A percentile compares a stretch with the other conserved stretches of the same genome.
phyloP scores from a whole-genome alignment of 2,888 invertebrate genomes.

The Hydroisotoma schaefferi region DNA sequence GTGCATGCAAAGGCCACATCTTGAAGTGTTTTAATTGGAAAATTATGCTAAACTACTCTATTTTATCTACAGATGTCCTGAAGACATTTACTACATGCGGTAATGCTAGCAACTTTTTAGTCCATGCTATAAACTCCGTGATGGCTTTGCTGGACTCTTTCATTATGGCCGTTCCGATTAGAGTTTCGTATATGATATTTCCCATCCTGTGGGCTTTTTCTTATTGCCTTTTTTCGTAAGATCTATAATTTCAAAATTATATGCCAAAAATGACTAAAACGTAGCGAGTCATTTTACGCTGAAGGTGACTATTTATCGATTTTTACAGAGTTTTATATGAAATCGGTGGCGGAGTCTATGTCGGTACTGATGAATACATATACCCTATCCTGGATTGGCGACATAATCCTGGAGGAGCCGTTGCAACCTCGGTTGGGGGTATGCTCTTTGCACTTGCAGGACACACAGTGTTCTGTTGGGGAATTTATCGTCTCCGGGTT shows the following conservation, averaged over 20 bases:
- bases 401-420: constrained; percentile 17
- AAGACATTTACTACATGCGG: constrained; percentile 1
- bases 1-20: no score
- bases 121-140: constrained; percentile 33
- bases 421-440: constrained; percentile 1
- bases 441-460: not conserved
- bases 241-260: no score
- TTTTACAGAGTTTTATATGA: constrained; percentile 28
- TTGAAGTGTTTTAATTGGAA: no score
- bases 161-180: constrained; percentile 36
- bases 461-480: constrained; percentile 24
- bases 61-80: not conserved
- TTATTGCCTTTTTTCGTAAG: constrained; percentile 34
- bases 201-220: constrained; percentile 15
- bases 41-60: no score
- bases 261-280: no score
- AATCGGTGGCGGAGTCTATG: constrained; percentile 23
- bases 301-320: not conserved
- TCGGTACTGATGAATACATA: constrained; percentile 21
- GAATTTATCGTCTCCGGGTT: constrained; percentile 21
- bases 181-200: constrained; percentile 31
- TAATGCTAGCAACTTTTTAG: constrained; percentile 18
- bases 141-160: constrained; percentile 30
- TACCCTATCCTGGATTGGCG: constrained; percentile 34
- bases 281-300: not conserved